phyloP scores from a whole-genome alignment of 1,140 invertebrate genomes.

The Yoshiicerus persimilis region DNA sequence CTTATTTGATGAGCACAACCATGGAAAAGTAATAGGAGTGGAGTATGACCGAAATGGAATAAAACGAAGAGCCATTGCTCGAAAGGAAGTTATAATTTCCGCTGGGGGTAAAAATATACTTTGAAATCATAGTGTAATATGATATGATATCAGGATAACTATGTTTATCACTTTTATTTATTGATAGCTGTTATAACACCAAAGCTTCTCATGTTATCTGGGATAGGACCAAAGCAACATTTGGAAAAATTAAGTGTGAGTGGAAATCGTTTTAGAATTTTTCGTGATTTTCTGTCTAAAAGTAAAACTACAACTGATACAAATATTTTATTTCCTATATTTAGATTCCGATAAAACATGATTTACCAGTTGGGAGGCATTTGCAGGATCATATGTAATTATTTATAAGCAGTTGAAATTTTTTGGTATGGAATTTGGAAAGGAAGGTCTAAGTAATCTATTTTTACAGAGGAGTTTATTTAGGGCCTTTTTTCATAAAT shows the following conservation, averaged over 20 bases:
- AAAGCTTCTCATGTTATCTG: slow-evolving; percentile 32
- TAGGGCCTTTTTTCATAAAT: slow-evolving; percentile 5
- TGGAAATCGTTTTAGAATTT: no score
- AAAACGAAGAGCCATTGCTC: not conserved
- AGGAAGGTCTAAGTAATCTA: no score
- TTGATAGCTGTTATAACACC: not conserved
- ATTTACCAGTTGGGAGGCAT: slow-evolving; percentile 26
- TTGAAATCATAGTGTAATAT: no score
- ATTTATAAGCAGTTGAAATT: not conserved
- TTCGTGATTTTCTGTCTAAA: not conserved
- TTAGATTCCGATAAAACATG: slow-evolving; percentile 49
- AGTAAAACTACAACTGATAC: not conserved
- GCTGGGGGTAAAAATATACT: slow-evolving; percentile 3
- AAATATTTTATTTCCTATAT: not conserved
- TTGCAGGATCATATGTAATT: slow-evolving; percentile 11
- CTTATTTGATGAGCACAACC: not conserved
- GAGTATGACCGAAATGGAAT: slow-evolving; percentile 28
- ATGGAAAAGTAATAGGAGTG: not conserved
- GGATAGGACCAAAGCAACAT: not conserved
- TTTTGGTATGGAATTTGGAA: no score
- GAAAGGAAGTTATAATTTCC: not conserved
- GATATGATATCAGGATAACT: no score
- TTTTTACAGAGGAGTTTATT: not conserved
- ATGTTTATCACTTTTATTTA: no score
- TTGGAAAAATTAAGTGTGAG: not conserved